Percentiles rank a stretch among this genome's conserved stretches.
These are phyloP conservation scores for Minunthozetes semirufus DNA, from an alignment of 2,888 invertebrate genomes.

Conservation along the genomic window DNA sequence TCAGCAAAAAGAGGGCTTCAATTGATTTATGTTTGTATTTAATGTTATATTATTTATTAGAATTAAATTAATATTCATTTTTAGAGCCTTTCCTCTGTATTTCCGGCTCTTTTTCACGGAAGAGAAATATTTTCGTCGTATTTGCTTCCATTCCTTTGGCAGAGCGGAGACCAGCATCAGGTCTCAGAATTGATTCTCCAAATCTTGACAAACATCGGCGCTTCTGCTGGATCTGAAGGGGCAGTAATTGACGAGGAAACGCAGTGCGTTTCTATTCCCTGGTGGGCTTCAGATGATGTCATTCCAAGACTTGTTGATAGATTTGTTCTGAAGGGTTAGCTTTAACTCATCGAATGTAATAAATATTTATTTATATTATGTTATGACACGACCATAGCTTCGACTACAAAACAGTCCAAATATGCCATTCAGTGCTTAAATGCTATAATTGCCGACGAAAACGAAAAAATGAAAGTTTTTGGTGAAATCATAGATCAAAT, in stretches of 20 bases:
- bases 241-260: not conserved
- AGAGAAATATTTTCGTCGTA: slow-evolving; percentile 63
- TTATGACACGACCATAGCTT: slow-evolving; percentile 18
- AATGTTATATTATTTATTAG: slow-evolving; percentile 32
- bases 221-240: slow-evolving; percentile 43
- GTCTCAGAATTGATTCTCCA: slow-evolving; percentile 76
- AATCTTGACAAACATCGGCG: slow-evolving; percentile 56
- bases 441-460: slow-evolving; percentile 48
- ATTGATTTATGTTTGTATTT: slow-evolving; percentile 62
- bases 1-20: slow-evolving; percentile 82
- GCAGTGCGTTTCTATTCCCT: slow-evolving; percentile 30
- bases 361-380: not conserved
- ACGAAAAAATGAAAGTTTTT: slow-evolving; percentile 65
- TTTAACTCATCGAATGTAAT: not conserved
- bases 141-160: slow-evolving; percentile 39
- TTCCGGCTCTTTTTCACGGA: slow-evolving; percentile 85
- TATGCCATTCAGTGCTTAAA: slow-evolving; percentile 84
- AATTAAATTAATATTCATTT: slow-evolving; percentile 34
- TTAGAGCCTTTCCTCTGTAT: slow-evolving; percentile 78
- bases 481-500: slow-evolving; percentile 66
- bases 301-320: slow-evolving; percentile 37
- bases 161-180: slow-evolving; percentile 60
- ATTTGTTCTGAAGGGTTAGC: slow-evolving; percentile 37
- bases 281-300: slow-evolving; percentile 37
- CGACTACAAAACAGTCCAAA: slow-evolving; percentile 91